Evolutionary conservation across 1,140 invertebrate species (phyloP).

Genomic region (Zaprionus kolodkinae): DNA sequence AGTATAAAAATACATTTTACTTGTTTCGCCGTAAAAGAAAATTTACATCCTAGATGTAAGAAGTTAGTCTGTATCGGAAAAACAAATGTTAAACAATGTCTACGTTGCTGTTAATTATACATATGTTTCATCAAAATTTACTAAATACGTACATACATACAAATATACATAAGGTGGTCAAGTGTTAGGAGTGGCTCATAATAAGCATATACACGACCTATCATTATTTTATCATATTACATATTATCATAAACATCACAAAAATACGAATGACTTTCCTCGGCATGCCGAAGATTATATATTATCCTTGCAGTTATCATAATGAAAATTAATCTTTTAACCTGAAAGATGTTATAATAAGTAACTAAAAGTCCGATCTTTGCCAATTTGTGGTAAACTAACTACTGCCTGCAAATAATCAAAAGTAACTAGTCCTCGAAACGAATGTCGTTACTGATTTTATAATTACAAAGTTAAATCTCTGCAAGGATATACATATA

Average conservation of each 20-base stretch:
- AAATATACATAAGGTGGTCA: slow-evolving; percentile 6
- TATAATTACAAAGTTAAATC: background rate
- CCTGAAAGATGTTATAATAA: background rate
- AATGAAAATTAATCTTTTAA: background rate
- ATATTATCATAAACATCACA: background rate
- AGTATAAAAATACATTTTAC: slow-evolving; percentile 15
- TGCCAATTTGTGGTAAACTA: background rate
- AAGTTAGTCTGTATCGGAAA: slow-evolving; percentile 21
- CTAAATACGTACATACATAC: slow-evolving; percentile 6
- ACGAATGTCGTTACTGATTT: background rate
- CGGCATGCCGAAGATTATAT: background rate
- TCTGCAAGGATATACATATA: background rate
- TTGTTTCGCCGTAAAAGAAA: slow-evolving; percentile 12
- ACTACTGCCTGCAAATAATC: slow-evolving; percentile 1
- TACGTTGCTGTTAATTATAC: slow-evolving; percentile 20
- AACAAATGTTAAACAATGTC: slow-evolving; percentile 25
- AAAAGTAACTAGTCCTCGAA: background rate
- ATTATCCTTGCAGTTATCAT: background rate
- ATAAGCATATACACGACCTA: background rate
- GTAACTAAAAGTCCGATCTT: background rate
- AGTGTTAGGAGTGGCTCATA: background rate
- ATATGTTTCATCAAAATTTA: slow-evolving; percentile 9
- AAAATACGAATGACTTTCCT: background rate
- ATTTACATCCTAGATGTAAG: slow-evolving; percentile 24
- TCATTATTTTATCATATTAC: background rate